phyloP scores from a whole-genome alignment of 2,888 invertebrate genomes.

The Oscheius sp. region DNA sequence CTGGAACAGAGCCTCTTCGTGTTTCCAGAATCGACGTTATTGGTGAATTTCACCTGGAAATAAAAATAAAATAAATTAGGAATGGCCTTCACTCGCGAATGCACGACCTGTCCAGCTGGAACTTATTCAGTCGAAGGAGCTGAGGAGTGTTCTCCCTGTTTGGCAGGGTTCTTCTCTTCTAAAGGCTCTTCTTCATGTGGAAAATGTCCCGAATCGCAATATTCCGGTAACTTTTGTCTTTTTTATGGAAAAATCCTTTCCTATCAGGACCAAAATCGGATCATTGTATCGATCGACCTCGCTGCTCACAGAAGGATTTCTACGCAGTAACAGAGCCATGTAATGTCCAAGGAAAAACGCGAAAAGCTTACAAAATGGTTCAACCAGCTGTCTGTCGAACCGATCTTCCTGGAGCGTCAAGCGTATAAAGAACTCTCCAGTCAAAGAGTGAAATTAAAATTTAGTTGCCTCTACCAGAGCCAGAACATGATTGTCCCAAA shows the following conservation, averaged over 20 bases:
- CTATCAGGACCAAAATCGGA: constrained; percentile 72
- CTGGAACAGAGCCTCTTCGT: constrained; percentile 58
- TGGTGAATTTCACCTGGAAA: constrained; percentile 30
- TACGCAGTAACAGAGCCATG: constrained; percentile 74
- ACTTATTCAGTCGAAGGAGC: constrained; percentile 72
- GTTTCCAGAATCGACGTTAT: constrained; percentile 63
- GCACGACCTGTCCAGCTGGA: constrained; percentile 72
- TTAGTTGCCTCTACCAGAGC: constrained; percentile 46
- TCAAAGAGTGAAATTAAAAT: constrained; percentile 36
- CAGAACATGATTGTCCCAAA: constrained; percentile 72
- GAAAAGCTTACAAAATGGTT: constrained; percentile 74
- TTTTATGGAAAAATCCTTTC: neutral
- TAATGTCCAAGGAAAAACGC: constrained; percentile 59
- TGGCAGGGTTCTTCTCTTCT: constrained; percentile 72
- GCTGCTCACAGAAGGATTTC: constrained; percentile 74
- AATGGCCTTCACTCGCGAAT: constrained; percentile 75
- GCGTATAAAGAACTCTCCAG: constrained; percentile 70
- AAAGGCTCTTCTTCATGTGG: constrained; percentile 72
- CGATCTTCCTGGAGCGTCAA: constrained; percentile 70
- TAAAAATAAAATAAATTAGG: constrained; percentile 68
- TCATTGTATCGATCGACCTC: constrained; percentile 72
- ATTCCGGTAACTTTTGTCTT: constrained; percentile 55
- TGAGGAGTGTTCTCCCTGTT: constrained; percentile 73
- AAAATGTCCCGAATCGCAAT: constrained; percentile 70
- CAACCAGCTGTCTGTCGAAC: constrained; percentile 75